Evolutionary conservation across 2,888 invertebrate genomes (phyloP).

Genomic region (Adineta ricciae): DNA sequence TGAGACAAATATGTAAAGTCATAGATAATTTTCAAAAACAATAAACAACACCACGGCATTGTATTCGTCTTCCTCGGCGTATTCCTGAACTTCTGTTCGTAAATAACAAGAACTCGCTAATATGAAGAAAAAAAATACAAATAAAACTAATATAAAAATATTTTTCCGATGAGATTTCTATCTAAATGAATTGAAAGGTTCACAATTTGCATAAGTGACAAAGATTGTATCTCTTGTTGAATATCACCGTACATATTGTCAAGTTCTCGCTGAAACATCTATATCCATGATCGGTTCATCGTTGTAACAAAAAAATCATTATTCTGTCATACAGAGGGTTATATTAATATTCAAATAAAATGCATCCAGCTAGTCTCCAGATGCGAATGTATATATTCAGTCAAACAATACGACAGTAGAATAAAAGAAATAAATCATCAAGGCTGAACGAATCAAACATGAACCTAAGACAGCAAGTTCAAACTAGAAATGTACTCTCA

Average conservation of each 20-base stretch:
- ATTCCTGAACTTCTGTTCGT: too few relatives aligned
- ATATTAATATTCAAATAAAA: neutral
- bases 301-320: neutral
- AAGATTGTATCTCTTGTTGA: too few relatives aligned
- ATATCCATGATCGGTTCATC: neutral
- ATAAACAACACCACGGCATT: neutral
- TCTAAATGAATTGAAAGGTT: too few relatives aligned
- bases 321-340: neutral
- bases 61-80: too few relatives aligned
- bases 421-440: neutral
- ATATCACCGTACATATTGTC: too few relatives aligned
- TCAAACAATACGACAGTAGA: neutral
- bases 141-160: too few relatives aligned
- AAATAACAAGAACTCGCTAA: too few relatives aligned
- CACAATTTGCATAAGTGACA: too few relatives aligned
- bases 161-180: too few relatives aligned
- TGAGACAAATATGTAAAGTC: neutral
- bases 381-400: neutral
- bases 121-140: too few relatives aligned
- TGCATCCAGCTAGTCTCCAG: neutral
- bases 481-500: too few relatives aligned
- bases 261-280: neutral
- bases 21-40: neutral
- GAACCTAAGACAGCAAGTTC: neutral
- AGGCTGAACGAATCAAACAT: neutral